Conservation (phyloP, 2,888 invertebrate species). For the Villa cingulata region DNA sequence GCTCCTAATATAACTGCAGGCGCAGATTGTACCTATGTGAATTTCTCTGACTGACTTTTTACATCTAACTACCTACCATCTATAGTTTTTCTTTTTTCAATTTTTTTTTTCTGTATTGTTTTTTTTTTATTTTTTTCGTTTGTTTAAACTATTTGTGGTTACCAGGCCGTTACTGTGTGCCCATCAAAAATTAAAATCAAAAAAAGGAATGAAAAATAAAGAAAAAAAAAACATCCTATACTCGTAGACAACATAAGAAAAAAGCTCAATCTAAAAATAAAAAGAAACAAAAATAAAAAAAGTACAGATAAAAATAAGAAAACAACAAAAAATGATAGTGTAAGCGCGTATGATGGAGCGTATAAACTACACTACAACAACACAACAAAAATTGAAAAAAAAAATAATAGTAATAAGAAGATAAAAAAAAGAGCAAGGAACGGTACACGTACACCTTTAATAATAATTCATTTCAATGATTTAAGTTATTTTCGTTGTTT, state of each 20-base stretch:
- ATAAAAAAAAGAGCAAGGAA: background rate
- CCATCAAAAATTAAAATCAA: conserved; percentile 1
- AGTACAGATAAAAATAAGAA: background rate
- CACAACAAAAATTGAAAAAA: too few relatives aligned
- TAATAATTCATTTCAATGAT: background rate
- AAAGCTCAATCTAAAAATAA: too few relatives aligned
- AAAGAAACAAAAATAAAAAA: conserved; percentile 2
- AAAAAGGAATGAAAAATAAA: conserved; percentile 1
- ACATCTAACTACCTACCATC: too few relatives aligned
- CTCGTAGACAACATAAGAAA: too few relatives aligned
- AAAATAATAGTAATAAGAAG: too few relatives aligned
- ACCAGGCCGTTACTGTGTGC: background rate
- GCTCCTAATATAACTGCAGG: too few relatives aligned
- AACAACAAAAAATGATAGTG: background rate
- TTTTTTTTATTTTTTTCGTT: background rate
- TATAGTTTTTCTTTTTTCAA: too few relatives aligned
- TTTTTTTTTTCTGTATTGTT: too few relatives aligned
- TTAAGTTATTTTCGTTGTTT: too few relatives aligned
- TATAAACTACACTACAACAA: too few relatives aligned
- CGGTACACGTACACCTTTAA: conserved; percentile 1
- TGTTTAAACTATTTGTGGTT: background rate
- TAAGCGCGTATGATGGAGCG: background rate
- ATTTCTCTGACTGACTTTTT: too few relatives aligned
- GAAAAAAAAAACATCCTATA: background rate
- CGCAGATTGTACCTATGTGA: too few relatives aligned